A percentile compares a stretch with the other conserved stretches of the same genome.
Evolutionary conservation across 2,113 vertebrate genomes (phyloP).

Genomic region (Perca schrenkii): DNA sequence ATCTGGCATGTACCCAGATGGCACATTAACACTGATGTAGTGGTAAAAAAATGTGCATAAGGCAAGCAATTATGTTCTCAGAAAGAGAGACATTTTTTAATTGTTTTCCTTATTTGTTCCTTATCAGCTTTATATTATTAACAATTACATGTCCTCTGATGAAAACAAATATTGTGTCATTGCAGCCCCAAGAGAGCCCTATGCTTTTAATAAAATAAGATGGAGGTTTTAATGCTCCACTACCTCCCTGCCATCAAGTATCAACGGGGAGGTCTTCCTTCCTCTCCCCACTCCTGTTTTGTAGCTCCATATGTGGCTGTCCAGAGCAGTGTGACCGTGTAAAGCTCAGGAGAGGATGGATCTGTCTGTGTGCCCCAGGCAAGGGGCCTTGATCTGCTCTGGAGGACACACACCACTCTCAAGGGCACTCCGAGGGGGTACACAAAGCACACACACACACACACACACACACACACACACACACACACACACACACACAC

Average conservation of each 20-base stretch:
- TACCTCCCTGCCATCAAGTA: constrained; percentile 34
- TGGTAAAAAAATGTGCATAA: constrained; percentile 3
- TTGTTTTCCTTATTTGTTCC: constrained; percentile 39
- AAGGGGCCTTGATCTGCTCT: constrained; percentile 71
- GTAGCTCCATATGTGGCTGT: constrained; percentile 71
- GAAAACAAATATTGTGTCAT: constrained; percentile 47
- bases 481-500: constrained; percentile 3
- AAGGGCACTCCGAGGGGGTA: constrained; percentile 62
- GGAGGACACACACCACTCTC: constrained; percentile 65
- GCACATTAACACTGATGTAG: constrained; percentile 8
- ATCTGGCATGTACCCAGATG: constrained; percentile 44
- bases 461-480: neutral
- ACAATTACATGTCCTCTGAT: constrained; percentile 16
- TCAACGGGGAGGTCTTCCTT: constrained; percentile 17
- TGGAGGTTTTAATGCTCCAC: constrained; percentile 1
- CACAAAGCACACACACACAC: constrained; percentile 20
- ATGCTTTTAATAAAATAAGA: constrained; percentile 5
- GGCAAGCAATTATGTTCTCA: constrained; percentile 30
- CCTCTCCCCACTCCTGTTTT: constrained; percentile 14
- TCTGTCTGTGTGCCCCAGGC: constrained; percentile 69
- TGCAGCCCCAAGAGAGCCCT: neutral
- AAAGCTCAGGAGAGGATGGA: constrained; percentile 66
- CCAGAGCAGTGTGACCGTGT: constrained; percentile 65
- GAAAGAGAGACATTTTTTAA: constrained; percentile 3
- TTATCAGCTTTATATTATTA: constrained; percentile 9